Evolutionary conservation across 2,797 vertebrate species (phyloP).

Genomic region (Nasua narica): DNA sequence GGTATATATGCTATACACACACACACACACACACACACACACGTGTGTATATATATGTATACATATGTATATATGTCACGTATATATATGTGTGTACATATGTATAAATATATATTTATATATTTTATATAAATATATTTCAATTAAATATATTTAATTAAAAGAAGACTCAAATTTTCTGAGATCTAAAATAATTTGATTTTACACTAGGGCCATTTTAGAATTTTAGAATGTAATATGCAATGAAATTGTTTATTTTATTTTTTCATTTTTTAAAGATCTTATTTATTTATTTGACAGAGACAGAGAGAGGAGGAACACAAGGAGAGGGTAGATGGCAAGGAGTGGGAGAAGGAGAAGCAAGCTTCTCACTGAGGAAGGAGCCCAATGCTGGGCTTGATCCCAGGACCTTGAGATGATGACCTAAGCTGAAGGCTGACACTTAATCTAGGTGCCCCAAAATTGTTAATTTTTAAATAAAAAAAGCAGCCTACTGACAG

Average conservation of each 20-base stretch:
- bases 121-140: neutral
- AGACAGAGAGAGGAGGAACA: too few species aligned
- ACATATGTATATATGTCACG: neutral
- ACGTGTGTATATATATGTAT: too few species aligned
- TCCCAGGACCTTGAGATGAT: too few species aligned
- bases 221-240: slow-evolving; percentile 65
- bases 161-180: neutral
- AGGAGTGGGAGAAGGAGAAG: too few species aligned
- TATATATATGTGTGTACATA: neutral
- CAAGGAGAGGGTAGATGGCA: too few species aligned
- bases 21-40: neutral
- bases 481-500: slow-evolving; percentile 62
- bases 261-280: too few species aligned
- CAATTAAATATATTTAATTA: slow-evolving; percentile 20
- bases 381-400: too few species aligned
- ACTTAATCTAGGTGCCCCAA: neutral
- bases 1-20: neutral
- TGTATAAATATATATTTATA: too few species aligned
- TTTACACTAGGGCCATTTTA: slow-evolving; percentile 43
- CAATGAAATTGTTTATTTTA: slow-evolving; percentile 35
- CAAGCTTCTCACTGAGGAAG: too few species aligned
- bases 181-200: slow-evolving; percentile 50
- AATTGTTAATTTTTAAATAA: slow-evolving; percentile 74
- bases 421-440: too few species aligned
- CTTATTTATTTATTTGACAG: too few species aligned